A percentile compares a stretch with the other conserved stretches of the same genome.
These are phyloP conservation scores for Maniola hyperantus DNA, from an alignment of 2,888 invertebrate genomes.

Conservation along the genomic window DNA sequence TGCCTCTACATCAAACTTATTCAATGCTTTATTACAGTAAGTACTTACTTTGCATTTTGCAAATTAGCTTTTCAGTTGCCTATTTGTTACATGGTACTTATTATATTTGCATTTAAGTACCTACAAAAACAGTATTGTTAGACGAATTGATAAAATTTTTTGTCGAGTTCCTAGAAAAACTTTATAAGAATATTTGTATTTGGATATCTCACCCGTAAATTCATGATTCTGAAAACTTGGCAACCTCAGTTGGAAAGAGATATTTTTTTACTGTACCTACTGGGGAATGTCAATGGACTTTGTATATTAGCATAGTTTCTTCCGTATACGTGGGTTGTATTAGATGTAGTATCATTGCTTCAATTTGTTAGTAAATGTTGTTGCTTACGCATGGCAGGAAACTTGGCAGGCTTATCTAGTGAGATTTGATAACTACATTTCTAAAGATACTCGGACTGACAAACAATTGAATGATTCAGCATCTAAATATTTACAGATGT, in stretches of 20 bases:
- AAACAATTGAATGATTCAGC: neutral
- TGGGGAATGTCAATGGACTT: slow-evolving; percentile 8
- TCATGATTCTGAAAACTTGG: neutral
- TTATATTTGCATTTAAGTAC: too few relatives aligned
- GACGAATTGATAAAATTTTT: neutral
- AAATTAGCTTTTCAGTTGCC: too few relatives aligned
- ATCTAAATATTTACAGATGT: neutral
- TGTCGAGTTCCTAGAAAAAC: slow-evolving; percentile 7
- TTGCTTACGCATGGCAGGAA: slow-evolving; percentile 1
- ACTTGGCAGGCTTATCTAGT: neutral
- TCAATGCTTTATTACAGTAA: too few relatives aligned
- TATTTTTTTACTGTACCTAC: neutral
- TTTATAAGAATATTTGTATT: neutral
- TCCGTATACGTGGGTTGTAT: neutral
- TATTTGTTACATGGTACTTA: too few relatives aligned
- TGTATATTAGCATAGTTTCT: slow-evolving; percentile 11
- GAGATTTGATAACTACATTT: neutral
- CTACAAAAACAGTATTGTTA: neutral
- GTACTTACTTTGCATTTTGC: neutral
- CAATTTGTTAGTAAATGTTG: neutral
- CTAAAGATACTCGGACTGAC: neutral
- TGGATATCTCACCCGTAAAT: slow-evolving; percentile 1
- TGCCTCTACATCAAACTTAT: too few relatives aligned
- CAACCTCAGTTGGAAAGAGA: neutral
- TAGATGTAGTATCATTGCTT: neutral